Evolutionary conservation across 2,113 vertebrate genomes (phyloP), one percentile per base, ranked within the genome.

Genomic region (Shinisaurus crocodilurus): DNA sequence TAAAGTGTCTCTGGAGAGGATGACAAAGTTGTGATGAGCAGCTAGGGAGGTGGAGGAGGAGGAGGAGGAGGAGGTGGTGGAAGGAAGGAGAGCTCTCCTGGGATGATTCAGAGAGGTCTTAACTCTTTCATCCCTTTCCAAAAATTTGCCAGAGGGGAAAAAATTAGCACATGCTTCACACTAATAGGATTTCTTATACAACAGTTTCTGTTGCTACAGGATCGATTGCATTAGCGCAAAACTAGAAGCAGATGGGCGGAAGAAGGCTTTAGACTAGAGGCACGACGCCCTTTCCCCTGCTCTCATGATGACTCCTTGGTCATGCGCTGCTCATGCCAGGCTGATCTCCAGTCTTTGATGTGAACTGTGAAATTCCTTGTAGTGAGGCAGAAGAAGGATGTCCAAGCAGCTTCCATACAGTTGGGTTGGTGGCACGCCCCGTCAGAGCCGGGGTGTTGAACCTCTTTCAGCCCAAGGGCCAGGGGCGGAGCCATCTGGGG

Each of bases 151-250:
- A 72, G 77, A 57, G 45, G 48, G 75, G 40, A 32, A 9, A 18
- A 54, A 34, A 72, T 13, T 5, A 27, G 9, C n/a, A 23, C 69
- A 29, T 75, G 27, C 67, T 45, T 63, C 37, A 13, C 27, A n/a
- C 65, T 32, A 54, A 25, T 34, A 4, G 29, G 63, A 15, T 10
- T 70, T 50, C n/a, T 76, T n/a, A 18, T 43, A n/a, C 87, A 37
- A 34, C 12, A 8, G 25, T 83, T 72, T 63, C 86, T 89, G 37
- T 89, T 89, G 88, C 81, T 74, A 75, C 37, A 60, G 69, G 37
- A 12, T 27, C 20, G 6, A 75, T 83, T 83, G 50, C 37, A 9
- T 45, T 34, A 89, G 81, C 18, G 18, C 80, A 74, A 45, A 63
- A 43, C 40, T 37, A 20, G 50, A 54, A 83, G 69, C 16, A 13